phyloP scores from a whole-genome alignment of 2,888 invertebrate species.

The Poecilus cupreus region DNA sequence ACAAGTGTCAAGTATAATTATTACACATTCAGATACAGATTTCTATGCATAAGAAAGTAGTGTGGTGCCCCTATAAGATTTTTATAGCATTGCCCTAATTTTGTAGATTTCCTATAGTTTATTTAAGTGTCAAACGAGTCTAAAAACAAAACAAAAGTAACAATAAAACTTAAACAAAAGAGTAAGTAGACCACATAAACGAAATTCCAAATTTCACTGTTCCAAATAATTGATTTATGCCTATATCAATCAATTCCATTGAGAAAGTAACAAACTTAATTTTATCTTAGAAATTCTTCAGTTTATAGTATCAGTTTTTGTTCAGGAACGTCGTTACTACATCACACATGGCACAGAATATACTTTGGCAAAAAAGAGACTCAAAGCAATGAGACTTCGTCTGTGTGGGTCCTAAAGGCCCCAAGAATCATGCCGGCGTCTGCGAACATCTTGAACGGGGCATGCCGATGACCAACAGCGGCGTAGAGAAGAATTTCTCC shows the following conservation, averaged over 20 bases:
- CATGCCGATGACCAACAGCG: too few relatives aligned
- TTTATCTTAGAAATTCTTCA: background rate
- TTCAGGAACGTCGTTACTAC: too few relatives aligned
- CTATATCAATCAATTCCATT: background rate
- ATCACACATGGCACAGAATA: background rate
- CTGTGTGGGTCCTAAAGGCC: background rate
- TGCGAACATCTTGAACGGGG: too few relatives aligned
- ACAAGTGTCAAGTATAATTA: too few relatives aligned
- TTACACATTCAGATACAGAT: too few relatives aligned
- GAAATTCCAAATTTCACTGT: background rate
- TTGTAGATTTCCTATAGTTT: background rate
- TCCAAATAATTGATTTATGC: background rate
- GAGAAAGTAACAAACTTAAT: background rate
- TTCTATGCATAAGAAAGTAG: too few relatives aligned
- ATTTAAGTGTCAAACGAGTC: background rate
- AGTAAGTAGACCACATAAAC: background rate
- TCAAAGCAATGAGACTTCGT: background rate
- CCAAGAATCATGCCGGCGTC: background rate
- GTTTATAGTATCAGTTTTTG: background rate
- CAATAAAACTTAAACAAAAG: background rate
- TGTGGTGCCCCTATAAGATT: too few relatives aligned
- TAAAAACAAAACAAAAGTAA: too few relatives aligned
- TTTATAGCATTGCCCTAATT: too few relatives aligned
- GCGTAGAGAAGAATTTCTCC: too few relatives aligned
- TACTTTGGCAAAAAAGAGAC: background rate